A percentile compares a stretch with the other conserved stretches of the same genome.
Conservation (phyloP, 2,113 vertebrate genomes). For the Dicrurus megarhynchus region DNA sequence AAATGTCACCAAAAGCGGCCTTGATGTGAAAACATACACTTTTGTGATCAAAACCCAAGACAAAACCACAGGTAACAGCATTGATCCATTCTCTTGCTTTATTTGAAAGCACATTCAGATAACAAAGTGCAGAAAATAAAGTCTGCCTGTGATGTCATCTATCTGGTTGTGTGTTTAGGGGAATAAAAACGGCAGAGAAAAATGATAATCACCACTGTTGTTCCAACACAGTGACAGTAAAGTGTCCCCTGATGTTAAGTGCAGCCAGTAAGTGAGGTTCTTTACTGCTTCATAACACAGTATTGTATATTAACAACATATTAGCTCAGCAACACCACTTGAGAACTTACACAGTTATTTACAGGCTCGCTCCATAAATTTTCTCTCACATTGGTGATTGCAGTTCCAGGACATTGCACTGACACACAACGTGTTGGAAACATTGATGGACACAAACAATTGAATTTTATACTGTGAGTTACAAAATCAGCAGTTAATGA, state of each 20-base stretch:
- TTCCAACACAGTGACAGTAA: background rate
- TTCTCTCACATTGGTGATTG: background rate
- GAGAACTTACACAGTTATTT: slow-evolving; percentile 17
- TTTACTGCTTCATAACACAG: background rate
- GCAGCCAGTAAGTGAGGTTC: background rate
- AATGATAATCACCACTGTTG: background rate
- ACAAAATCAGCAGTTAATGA: background rate
- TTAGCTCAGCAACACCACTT: background rate
- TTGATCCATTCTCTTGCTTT: background rate
- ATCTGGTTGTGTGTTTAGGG: background rate
- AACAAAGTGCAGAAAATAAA: background rate
- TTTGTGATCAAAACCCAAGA: background rate
- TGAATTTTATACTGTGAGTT: background rate
- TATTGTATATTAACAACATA: background rate
- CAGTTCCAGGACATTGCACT: background rate
- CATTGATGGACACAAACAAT: background rate
- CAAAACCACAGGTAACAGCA: background rate
- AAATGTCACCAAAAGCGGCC: background rate
- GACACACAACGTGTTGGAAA: background rate
- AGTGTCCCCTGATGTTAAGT: background rate
- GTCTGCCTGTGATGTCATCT: background rate
- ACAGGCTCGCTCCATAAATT: background rate
- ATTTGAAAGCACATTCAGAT: slow-evolving; percentile 37
- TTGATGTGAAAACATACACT: background rate
- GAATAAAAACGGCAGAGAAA: background rate